These are phyloP conservation scores for Limnephilus auricula DNA, from an alignment of 2,888 invertebrate genomes.

Conservation along the genomic window DNA sequence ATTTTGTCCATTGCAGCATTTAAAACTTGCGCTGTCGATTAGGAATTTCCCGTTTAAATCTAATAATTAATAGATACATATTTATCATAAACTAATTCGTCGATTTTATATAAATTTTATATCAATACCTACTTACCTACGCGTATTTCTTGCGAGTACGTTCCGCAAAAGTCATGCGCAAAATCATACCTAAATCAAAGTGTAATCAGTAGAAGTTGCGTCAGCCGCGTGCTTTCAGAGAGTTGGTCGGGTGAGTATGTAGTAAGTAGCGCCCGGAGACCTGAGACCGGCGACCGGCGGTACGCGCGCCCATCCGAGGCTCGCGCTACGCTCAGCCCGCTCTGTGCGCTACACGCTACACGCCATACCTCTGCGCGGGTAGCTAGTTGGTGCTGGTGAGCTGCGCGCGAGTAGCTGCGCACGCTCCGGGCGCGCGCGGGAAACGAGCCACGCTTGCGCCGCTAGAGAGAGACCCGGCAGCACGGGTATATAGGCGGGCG, in stretches of 20 bases:
- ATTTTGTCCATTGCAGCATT: too few species aligned
- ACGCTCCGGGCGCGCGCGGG: constrained; percentile 73
- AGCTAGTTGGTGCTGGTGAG: background rate
- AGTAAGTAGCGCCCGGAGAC: too few species aligned
- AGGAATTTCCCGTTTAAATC: too few species aligned
- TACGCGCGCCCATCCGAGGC: background rate
- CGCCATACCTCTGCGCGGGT: too few species aligned
- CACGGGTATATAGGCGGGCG: constrained; percentile 56
- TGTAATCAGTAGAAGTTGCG: background rate
- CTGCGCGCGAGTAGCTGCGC: constrained; percentile 69
- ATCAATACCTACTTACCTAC: too few species aligned
- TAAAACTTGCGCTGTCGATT: too few species aligned
- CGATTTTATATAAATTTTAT: too few species aligned
- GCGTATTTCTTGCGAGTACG: too few species aligned
- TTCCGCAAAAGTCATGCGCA: too few species aligned
- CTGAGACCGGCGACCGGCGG: background rate
- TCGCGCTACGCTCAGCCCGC: constrained; percentile 21
- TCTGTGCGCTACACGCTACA: too few species aligned
- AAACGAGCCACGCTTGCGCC: constrained; percentile 69
- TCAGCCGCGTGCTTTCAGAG: background rate
- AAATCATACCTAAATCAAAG: background rate
- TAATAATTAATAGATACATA: too few species aligned
- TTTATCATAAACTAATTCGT: too few species aligned
- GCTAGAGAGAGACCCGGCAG: background rate
- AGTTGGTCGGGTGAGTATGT: background rate